Conservation (phyloP, 2,113 vertebrate species). For the Rhea pennata region DNA sequence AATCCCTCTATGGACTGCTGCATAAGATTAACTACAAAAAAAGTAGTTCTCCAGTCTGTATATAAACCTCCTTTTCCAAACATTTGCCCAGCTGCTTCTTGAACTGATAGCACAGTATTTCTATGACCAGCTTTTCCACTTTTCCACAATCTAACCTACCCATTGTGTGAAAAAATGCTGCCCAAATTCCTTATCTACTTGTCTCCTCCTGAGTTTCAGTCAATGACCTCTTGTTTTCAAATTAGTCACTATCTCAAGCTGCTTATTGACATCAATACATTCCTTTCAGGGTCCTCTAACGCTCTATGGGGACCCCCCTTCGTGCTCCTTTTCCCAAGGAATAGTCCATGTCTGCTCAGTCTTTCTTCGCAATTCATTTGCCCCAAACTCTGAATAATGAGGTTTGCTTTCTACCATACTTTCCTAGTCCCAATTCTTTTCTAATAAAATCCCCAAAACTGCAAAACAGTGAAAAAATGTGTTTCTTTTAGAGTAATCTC, state of each 20-base stretch:
- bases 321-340: slow-evolving; percentile 37
- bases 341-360: slow-evolving; percentile 36
- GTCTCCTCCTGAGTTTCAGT: slow-evolving; percentile 54
- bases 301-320: slow-evolving; percentile 37
- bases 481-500: not conserved
- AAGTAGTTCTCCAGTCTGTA: not conserved
- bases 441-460: not conserved
- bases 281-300: slow-evolving; percentile 50
- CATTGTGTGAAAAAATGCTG: not conserved
- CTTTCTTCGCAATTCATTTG: slow-evolving; percentile 49
- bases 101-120: not conserved
- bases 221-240: slow-evolving; percentile 73
- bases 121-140: not conserved
- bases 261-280: slow-evolving; percentile 65
- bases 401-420: slow-evolving; percentile 14
- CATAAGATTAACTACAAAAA: slow-evolving; percentile 8
- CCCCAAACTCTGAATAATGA: slow-evolving; percentile 51
- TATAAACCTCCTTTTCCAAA: slow-evolving; percentile 32
- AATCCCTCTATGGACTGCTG: not conserved
- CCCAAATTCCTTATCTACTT: slow-evolving; percentile 53
- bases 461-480: not conserved
- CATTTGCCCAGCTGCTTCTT: slow-evolving; percentile 31
- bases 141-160: slow-evolving; percentile 24
- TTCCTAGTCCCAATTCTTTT: not conserved
- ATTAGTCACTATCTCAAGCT: slow-evolving; percentile 72